phyloP scores from a whole-genome alignment of 2,888 invertebrate genomes.

The Strigamia crassipes region DNA sequence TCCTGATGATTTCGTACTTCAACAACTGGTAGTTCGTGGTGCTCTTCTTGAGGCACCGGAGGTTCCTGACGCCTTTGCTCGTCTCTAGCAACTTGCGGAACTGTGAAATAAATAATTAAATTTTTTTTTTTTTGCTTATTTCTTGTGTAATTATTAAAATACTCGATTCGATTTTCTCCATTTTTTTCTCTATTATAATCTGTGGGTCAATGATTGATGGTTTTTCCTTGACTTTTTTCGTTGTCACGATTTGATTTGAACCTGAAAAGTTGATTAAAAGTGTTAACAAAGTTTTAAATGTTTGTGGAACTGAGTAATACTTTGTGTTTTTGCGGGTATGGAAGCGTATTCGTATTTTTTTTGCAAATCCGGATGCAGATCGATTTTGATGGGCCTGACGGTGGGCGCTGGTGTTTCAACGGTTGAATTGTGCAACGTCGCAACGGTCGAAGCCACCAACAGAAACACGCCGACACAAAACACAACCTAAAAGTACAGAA shows the following conservation, averaged over 20 bases:
- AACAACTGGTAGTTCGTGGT: slow-evolving; percentile 52
- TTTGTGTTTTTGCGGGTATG: background rate
- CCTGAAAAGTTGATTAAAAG: background rate
- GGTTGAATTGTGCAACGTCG: slow-evolving; percentile 75
- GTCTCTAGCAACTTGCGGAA: background rate
- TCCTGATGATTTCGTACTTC: no score
- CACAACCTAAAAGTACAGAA: slow-evolving; percentile 67
- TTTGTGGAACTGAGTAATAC: background rate
- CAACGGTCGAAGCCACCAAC: slow-evolving; percentile 87
- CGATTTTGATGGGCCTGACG: background rate
- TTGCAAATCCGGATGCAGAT: background rate
- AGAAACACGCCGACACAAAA: slow-evolving; percentile 81
- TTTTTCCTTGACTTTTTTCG: background rate
- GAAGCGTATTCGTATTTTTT: background rate
- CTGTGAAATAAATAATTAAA: background rate
- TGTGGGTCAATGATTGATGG: background rate
- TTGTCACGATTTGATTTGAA: background rate
- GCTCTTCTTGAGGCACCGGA: no score
- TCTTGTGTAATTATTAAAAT: no score
- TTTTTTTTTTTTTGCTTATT: no score
- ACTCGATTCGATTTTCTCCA: background rate
- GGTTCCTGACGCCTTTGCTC: slow-evolving; percentile 52
- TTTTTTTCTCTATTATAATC: background rate
- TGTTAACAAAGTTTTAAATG: background rate
- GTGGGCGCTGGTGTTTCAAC: slow-evolving; percentile 57